Evolutionary conservation across 2,113 vertebrate genomes (phyloP).

Genomic region (Nycticorax nycticorax): DNA sequence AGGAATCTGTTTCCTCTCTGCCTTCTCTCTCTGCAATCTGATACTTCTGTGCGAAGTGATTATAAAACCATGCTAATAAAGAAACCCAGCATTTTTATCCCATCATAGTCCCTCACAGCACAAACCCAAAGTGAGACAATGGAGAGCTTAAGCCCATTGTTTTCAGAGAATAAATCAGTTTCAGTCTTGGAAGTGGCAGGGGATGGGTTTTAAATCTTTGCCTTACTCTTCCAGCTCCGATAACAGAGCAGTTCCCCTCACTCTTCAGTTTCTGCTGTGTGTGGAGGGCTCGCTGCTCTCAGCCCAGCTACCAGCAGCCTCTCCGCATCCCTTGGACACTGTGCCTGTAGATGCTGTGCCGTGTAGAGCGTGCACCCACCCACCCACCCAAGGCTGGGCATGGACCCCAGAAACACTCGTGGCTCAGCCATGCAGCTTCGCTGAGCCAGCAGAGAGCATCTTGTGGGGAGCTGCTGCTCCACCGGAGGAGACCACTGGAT

Average conservation of each 20-base stretch:
- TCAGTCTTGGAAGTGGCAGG: background rate
- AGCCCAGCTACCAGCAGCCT: background rate
- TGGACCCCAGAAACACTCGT: background rate
- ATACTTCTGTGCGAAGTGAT: background rate
- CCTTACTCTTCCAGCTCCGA: background rate
- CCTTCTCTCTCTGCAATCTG: background rate
- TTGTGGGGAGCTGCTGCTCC: background rate
- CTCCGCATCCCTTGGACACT: background rate
- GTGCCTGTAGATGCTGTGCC: background rate
- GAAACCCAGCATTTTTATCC: conserved; percentile 13
- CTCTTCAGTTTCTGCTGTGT: background rate
- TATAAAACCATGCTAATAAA: conserved; percentile 18
- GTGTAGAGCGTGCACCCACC: background rate
- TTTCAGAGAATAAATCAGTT: conserved; percentile 26
- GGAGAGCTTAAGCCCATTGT: background rate
- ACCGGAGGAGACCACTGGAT: background rate
- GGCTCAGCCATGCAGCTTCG: background rate
- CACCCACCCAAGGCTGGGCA: background rate
- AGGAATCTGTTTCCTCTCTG: background rate
- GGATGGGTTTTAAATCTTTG: background rate
- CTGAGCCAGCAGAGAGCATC: background rate
- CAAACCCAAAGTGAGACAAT: background rate
- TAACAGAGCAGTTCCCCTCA: background rate
- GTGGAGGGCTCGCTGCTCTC: background rate
- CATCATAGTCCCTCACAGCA: background rate